Evolutionary conservation across 1,140 invertebrate genomes (phyloP), one percentile per base, ranked within the genome.

Genomic region (Drosophila simulans): DNA sequence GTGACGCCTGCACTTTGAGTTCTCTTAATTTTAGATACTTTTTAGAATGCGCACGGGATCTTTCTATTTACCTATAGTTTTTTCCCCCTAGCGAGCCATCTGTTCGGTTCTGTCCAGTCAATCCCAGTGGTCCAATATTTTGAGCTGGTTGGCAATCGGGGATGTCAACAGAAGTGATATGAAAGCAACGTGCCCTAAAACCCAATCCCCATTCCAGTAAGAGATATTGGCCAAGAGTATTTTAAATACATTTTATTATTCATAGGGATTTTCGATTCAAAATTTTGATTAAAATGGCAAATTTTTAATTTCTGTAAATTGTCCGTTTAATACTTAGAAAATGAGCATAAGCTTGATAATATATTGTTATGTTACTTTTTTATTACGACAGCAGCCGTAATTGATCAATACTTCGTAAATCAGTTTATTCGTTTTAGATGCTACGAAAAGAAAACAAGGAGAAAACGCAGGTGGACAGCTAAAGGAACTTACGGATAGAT

Each of bases 361-460:
- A 31, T 31, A 31, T 31, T 31, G 31, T 31, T 31, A 31, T 31
- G 31, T 31, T 31, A 10, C 31, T 8, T 31, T 31, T 10, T 31
- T 8, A 31, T 46, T 60, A 62, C 53, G 48, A 48, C 60, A 58
- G 57, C 57, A 75, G 57, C 45, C 65, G 35, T 71, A 65, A 53
- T 70, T 79, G 64, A 83, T 75, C 70, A 79, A 82, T 70, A 65
- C 70, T 64, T 71, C 57, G 59, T 70, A 77, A 75, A 71, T 72
- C 80, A 79, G 56, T 84, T 46, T 57, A 64, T 84, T 58, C 39
- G 46, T 63, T 73, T 3, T 22, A 20, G 49, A 51, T 70, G 11
- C 25, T 40, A 10, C 43, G 4, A 46, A 35, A 54, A 48, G 54
- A n/a, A 20, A 8, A 39, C 34, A 48, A 46, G 49, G 20, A 34